Percentiles rank a stretch among this genome's conserved stretches.
These are phyloP conservation scores for Luffia ferchaultella DNA, from an alignment of 2,888 invertebrate genomes.

Conservation along the genomic window DNA sequence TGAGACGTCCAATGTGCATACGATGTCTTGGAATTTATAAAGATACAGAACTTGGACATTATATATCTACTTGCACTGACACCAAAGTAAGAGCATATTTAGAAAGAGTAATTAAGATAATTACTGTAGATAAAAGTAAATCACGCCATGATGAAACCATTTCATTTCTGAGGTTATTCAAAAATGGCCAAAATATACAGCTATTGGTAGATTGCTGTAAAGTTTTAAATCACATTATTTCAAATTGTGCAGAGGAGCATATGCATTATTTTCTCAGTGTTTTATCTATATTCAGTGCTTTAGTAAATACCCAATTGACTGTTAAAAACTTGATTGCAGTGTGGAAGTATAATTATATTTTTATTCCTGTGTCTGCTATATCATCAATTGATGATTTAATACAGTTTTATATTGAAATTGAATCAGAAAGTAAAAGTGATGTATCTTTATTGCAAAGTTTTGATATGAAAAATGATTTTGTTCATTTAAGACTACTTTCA, in stretches of 20 bases:
- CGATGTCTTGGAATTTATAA: neutral
- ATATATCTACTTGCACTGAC: neutral
- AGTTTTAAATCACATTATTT: constrained; percentile 36
- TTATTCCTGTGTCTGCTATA: constrained; percentile 44
- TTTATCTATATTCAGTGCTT: constrained; percentile 34
- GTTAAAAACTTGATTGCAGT: constrained; percentile 44
- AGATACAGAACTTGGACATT: neutral
- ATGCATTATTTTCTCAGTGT: constrained; percentile 35
- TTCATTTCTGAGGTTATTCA: constrained; percentile 28
- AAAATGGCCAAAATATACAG: constrained; percentile 34
- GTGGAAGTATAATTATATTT: constrained; percentile 57
- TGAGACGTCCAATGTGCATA: neutral
- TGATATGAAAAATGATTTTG: constrained; percentile 34
- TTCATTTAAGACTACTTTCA: constrained; percentile 30
- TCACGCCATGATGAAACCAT: constrained; percentile 20
- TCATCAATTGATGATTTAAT: constrained; percentile 42
- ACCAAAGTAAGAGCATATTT: neutral
- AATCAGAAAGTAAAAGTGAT: constrained; percentile 13
- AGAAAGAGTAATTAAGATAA: constrained; percentile 15
- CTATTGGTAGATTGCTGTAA: constrained; percentile 34
- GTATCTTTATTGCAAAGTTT: constrained; percentile 19
- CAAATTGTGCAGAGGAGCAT: constrained; percentile 40
- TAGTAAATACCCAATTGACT: constrained; percentile 37
- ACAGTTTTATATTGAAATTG: constrained; percentile 24
- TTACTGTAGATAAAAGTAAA: constrained; percentile 1